A percentile compares a stretch with the other conserved stretches of the same genome.
phyloP scores from a whole-genome alignment of 2,113 vertebrate genomes.

The Atractosteus spatula region DNA sequence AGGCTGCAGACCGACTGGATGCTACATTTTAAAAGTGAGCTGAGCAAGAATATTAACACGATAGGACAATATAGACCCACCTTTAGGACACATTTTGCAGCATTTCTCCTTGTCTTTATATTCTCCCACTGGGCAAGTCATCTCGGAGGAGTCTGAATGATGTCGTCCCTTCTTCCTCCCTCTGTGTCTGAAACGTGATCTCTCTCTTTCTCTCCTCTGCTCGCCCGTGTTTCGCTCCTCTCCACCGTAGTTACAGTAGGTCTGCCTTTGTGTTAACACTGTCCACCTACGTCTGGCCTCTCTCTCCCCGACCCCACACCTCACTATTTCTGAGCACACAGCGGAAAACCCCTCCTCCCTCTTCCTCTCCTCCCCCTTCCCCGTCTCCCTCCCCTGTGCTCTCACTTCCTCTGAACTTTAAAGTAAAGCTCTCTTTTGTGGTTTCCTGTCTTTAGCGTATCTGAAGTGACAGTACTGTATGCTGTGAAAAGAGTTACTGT shows the following conservation, averaged over 20 bases:
- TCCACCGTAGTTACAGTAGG: slow-evolving; percentile 21
- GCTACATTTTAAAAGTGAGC: no score
- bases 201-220: slow-evolving; percentile 15
- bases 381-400: slow-evolving; percentile 24
- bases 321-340: not conserved
- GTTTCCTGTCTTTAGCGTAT: no score
- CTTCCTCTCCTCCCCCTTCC: not conserved
- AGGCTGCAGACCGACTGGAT: no score
- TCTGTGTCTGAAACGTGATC: slow-evolving; percentile 2
- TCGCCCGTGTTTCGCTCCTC: slow-evolving; percentile 22
- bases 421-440: no score
- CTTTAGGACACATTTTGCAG: slow-evolving; percentile 15
- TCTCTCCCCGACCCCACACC: not conserved
- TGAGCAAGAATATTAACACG: no score
- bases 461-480: no score
- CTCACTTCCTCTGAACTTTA: slow-evolving; percentile 12
- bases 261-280: slow-evolving; percentile 8
- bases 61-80: not conserved
- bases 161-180: not conserved
- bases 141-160: not conserved
- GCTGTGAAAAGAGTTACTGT: no score
- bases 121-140: not conserved
- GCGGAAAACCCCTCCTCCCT: not conserved
- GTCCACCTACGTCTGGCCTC: not conserved
- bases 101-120: not conserved